Evolutionary conservation across 2,888 invertebrate species (phyloP).

Genomic region (Stenichneumon culpator): DNA sequence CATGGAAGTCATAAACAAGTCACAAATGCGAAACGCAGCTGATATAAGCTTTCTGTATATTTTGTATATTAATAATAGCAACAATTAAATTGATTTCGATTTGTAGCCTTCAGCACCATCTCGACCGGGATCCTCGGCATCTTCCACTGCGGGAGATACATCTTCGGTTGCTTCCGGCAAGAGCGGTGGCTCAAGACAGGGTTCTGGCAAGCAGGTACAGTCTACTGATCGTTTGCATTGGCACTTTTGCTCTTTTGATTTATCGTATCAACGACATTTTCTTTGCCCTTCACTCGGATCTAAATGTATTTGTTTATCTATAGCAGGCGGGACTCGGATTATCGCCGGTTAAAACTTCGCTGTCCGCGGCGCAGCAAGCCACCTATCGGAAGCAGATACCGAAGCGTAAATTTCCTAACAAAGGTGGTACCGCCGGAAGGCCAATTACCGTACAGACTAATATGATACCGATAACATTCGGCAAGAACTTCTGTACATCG

Average conservation of each 20-base stretch:
- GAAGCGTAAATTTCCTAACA: conserved; percentile 63
- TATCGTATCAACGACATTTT: background rate
- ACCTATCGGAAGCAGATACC: conserved; percentile 73
- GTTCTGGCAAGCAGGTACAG: background rate
- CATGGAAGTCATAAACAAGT: background rate
- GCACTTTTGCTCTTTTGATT: background rate
- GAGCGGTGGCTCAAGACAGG: background rate
- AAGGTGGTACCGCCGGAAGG: conserved; percentile 84
- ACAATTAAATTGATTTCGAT: background rate
- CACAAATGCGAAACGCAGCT: background rate
- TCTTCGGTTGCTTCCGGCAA: conserved; percentile 47
- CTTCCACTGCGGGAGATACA: conserved; percentile 47
- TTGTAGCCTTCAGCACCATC: conserved; percentile 31
- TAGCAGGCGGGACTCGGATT: background rate
- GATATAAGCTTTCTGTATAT: conserved; percentile 15
- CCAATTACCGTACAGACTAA: conserved; percentile 87
- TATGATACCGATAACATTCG: conserved; percentile 88
- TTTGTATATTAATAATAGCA: background rate
- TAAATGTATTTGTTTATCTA: background rate
- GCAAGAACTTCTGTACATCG: conserved; percentile 82
- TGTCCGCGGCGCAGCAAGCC: conserved; percentile 37
- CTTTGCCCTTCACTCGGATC: background rate
- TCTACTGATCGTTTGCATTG: background rate
- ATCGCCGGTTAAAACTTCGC: conserved; percentile 43
- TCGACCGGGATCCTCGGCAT: conserved; percentile 46